Base-by-base conservation (phyloP, 1,140 invertebrate species). In the Drosophila kurseongensis region DNA sequence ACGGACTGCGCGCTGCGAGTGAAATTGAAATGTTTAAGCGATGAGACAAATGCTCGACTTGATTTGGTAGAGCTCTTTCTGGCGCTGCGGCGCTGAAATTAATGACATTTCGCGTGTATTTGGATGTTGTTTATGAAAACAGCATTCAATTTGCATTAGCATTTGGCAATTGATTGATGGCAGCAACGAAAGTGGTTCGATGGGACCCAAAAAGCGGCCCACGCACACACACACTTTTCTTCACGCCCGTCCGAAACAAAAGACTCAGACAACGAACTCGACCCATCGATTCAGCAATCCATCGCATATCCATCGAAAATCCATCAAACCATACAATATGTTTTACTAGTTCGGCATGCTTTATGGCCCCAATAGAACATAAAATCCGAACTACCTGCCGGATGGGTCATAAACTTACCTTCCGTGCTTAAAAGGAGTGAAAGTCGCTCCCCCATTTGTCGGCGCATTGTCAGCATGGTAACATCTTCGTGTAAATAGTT, bases 11-110 rank as follows among this genome's bases (percentile, higher is more conserved):
- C 65, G 41, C 56, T 62, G 60, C 80, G 63, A 89, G 84, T 78
- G 84, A 89, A 89, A 89, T 89, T 89, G 84, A 88, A 88, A 88
- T 88, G 83, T 88, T 88, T 84, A 83, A 81, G 83, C 83, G 79
- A 88, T 89, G 83, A 88, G 83, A 88, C 83, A 88, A 88, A 88
- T 88, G 76, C 76, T 76, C 83, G 73, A 85, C 82, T 85, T 85
- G 81, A 89, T 88, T 89, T 74, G 76, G 75, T 62, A 16, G 59
- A 69, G 48, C 56, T 52, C 41, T 59, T 45, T 68, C 45, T 32
- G 58, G 68, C 59, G 57, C 47, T 66, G 47, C 59, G 47, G 58
- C 80, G 81, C 47, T 75, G 42, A 57, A 74, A 88, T 88, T 88
- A 88, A 88, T 88, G 84, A 88, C 85, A 75, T 78, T 84, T 88